Base-by-base conservation (phyloP, 2,888 invertebrate genomes). In the Seira sanloemensis region DNA sequence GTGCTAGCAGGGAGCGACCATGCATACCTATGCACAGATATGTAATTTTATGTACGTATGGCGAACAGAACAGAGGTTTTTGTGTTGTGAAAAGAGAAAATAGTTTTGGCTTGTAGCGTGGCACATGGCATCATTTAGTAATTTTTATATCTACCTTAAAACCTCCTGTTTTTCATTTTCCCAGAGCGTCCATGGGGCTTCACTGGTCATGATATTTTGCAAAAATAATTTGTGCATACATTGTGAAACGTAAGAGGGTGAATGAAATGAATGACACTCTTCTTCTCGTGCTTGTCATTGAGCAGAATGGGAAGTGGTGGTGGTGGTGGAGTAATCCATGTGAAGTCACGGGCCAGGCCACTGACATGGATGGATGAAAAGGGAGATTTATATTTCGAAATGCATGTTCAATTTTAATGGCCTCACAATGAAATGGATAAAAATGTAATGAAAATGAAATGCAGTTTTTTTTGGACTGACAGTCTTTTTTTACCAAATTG, bases 351-450 rank as follows among this genome's bases (percentile, higher is more conserved):
- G 37, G 24, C 26, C 54, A 19, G 73, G 73, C 73, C 58, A 73
- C 58, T 71, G 71, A 71, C 71, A 71, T 50, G 71, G 50, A 71
- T 71, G 23, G 58, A 54, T 54, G n/a, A 27, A 21, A n/a, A 16
- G 7, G 71, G 19, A 50, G 46, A 46, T 37, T 46, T 46, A 24
- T 46, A 71, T 46, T 71, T n/a, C 23, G 18, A 25, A 37, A 1
- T 69, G 21, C 19, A 7, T 69, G 18, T 9, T 19, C 5, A 68
- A 37, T 7, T 12, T 37, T 4, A 7, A 37, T 37, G 37, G 37
- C 37, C 37, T 37, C 12, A 37, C 5, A 4, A 37, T 37, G n/a
- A n/a, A n/a, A n/a, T n/a, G n/a, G n/a, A 37, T 37, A 37, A 37
- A 7, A 37, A 37, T 37, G 12, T 12, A 7, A 7, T 4, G 12